Evolutionary conservation across 2,113 vertebrate species (phyloP), one percentile per base, ranked within the genome.

Genomic region (Sakesphorus luctuosus): DNA sequence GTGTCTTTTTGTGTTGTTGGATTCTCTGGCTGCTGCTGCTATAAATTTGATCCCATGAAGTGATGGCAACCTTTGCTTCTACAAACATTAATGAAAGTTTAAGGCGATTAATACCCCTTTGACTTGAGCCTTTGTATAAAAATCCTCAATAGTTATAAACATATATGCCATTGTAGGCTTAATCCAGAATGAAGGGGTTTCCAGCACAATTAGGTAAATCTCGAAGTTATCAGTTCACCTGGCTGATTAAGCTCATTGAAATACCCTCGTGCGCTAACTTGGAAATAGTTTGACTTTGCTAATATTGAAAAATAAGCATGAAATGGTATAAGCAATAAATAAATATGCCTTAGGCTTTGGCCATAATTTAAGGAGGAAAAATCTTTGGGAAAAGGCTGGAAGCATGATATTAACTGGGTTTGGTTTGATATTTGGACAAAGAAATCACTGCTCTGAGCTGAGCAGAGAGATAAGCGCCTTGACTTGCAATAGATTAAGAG

Each of bases 351-450:
- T 96, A 91, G 80, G 83, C 93, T 97, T 96, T 80, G 79, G 88
- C 66, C 84, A 78, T 74, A 93, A 87, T 94, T 97, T 97, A 52
- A 63, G 69, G 75, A 89, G 80, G 66, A 95, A 95, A 94, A 96
- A 94, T 87, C 79, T 89, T 91, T 91, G 71, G 84, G 61, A 96
- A 95, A 94, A 93, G 46, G 83, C 93, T 96, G 88, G 89, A 96
- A 84, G n/a, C 96, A 95, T 89, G 93, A 59, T 94, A 91, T 96
- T 97, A 96, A 92, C 97, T 95, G 94, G 96, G 94, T 97, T 98
- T 95, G 97, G 97, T 97, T 97, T 97, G 96, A 91, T 97, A 97
- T 97, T 98, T 98, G 97, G 98, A 98, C 97, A 98, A 98, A 98
- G 98, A 98, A 98, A 98, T 97, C 96, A 91, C 95, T 92, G 96